These are phyloP conservation scores for Danionella dracula DNA, from an alignment of 2,797 vertebrate species.

Conservation along the genomic window DNA sequence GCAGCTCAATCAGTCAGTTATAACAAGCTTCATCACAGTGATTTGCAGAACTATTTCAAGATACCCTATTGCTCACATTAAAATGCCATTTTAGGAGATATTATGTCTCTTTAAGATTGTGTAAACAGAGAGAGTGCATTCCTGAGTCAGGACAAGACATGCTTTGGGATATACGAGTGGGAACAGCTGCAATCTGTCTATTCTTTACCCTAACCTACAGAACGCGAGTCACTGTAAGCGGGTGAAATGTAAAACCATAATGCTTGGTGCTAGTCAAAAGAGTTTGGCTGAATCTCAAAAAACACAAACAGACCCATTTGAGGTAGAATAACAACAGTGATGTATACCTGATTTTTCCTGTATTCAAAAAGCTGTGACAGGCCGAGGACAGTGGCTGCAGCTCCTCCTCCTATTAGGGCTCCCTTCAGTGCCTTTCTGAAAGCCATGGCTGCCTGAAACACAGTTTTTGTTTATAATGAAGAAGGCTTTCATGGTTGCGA, in stretches of 20 bases:
- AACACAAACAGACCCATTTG: not conserved
- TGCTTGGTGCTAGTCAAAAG: not conserved
- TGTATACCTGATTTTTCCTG: conserved; percentile 75
- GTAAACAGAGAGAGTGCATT: conserved; percentile 49
- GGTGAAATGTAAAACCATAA: conserved; percentile 1
- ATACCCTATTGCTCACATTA: no score
- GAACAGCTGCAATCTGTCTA: conserved; percentile 4
- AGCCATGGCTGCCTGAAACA: conserved; percentile 75
- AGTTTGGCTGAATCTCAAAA: not conserved
- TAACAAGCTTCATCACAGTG: no score
- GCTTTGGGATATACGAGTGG: conserved; percentile 21
- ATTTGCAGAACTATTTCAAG: no score
- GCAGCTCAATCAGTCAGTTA: no score
- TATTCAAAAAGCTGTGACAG: conserved; percentile 85
- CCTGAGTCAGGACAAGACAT: conserved; percentile 51
- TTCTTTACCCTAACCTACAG: conserved; percentile 1
- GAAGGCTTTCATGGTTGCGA: no score
- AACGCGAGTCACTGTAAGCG: conserved; percentile 11
- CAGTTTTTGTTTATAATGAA: not conserved
- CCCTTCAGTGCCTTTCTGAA: conserved; percentile 84
- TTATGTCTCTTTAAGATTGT: not conserved
- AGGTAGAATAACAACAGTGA: not conserved
- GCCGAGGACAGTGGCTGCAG: conserved; percentile 76
- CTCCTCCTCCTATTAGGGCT: conserved; percentile 81
- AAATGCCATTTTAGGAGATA: no score